Evolutionary conservation across 2,113 vertebrate species (phyloP).

Genomic region (Heteronetta atricapilla): DNA sequence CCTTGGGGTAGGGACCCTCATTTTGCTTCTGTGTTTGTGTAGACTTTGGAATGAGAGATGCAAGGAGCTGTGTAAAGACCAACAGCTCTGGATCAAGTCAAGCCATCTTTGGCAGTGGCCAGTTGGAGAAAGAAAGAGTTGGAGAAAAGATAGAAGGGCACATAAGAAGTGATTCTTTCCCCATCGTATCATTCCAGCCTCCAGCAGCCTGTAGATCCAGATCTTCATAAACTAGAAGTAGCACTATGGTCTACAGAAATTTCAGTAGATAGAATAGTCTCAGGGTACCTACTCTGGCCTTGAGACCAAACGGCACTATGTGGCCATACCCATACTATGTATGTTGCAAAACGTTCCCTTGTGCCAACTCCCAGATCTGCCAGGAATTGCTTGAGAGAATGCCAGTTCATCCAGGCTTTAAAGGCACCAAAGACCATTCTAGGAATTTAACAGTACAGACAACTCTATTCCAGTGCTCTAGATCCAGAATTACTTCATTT

Average conservation of each 20-base stretch:
- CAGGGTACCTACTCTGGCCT: not conserved
- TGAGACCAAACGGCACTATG: not conserved
- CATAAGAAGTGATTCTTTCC: not conserved
- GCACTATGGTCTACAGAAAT: not conserved
- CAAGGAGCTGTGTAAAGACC: not conserved
- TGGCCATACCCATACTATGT: rapidly evolving
- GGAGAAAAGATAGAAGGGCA: not conserved
- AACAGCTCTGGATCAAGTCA: not conserved
- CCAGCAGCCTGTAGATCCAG: not conserved
- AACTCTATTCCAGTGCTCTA: not conserved
- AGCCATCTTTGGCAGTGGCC: not conserved
- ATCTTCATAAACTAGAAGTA: not conserved
- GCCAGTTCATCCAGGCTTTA: not conserved
- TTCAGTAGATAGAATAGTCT: not conserved
- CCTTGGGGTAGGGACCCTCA: not conserved
- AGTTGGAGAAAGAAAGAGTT: not conserved
- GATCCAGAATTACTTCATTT: not conserved
- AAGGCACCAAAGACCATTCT: not conserved
- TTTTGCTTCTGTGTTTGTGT: not conserved
- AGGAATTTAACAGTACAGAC: not conserved
- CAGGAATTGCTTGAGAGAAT: not conserved
- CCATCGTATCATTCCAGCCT: not conserved
- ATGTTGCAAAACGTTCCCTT: not conserved
- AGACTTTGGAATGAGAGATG: not conserved
- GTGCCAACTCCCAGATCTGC: not conserved